Evolutionary conservation across 1,140 invertebrate genomes (phyloP).

Genomic region (Caenorhabditis brenneri): DNA sequence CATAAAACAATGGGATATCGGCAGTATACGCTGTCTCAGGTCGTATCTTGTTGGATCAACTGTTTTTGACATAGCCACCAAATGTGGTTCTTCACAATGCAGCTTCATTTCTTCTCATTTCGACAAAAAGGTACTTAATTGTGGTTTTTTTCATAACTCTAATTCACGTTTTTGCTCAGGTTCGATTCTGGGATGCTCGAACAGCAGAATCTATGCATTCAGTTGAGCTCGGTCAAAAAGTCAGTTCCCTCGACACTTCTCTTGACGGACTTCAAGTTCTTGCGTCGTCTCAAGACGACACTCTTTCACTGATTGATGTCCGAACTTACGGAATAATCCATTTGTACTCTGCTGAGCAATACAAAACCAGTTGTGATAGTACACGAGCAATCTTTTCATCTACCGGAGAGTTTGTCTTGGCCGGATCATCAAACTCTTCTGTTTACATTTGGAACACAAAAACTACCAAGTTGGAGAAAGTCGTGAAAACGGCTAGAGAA

Average conservation of each 20-base stretch:
- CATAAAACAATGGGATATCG: slow-evolving; percentile 15
- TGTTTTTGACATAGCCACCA: not conserved
- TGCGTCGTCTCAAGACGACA: slow-evolving; percentile 54
- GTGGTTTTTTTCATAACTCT: no score
- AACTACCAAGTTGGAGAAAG: slow-evolving; percentile 54
- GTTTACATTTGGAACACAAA: slow-evolving; percentile 54
- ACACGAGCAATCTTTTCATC: slow-evolving; percentile 12
- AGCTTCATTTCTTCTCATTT: slow-evolving; percentile 24
- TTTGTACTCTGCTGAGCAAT: slow-evolving; percentile 45
- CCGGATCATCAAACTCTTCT: slow-evolving; percentile 42
- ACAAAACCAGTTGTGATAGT: slow-evolving; percentile 8
- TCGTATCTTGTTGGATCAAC: slow-evolving; percentile 14
- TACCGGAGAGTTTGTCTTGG: not conserved
- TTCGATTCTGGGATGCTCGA: slow-evolving; percentile 5
- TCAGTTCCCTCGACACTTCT: slow-evolving; percentile 42
- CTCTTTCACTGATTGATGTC: slow-evolving; percentile 52
- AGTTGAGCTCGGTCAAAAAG: slow-evolving; percentile 46
- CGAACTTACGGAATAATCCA: slow-evolving; percentile 46
- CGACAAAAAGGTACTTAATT: slow-evolving; percentile 32
- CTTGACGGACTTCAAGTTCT: slow-evolving; percentile 45
- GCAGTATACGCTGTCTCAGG: slow-evolving; percentile 3
- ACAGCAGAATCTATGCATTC: not conserved
- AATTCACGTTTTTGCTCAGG: no score
- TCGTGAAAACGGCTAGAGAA: slow-evolving; percentile 15
- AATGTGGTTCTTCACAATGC: not conserved